Evolutionary conservation across 2,888 invertebrate genomes (phyloP), one percentile per base, ranked within the genome.

Genomic region (Euzophera pinguis): DNA sequence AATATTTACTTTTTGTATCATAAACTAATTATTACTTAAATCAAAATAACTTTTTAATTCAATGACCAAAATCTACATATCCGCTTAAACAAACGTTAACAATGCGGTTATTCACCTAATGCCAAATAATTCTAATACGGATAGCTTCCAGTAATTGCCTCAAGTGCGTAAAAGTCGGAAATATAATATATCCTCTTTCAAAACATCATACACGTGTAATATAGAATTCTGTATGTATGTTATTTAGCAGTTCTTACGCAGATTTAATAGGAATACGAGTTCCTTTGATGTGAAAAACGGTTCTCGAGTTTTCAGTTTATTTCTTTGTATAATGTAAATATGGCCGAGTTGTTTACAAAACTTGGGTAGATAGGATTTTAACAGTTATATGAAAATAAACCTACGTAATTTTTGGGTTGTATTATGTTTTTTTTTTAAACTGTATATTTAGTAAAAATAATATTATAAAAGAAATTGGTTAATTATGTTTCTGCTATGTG

Each of bases 241-340:
- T 32, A 32, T 45, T 45, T 32, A 34, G 45, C 45, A 49, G 48
- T 38, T 49, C 38, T 49, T 27, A 48, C 9, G 12, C 12, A 37
- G 22, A 37, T 48, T 47, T 47, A 47, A 47, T 47, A 47, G 47
- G 17, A 47, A 47, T 35, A 16, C 47, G 12, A n/a, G n/a, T n/a
- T n/a, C n/a, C n/a, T 2, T 7, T 14, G 7, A 32, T 8, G 32
- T 4, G 5, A 8, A 7, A 6, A 3, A 32, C 3, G 32, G 32
- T 32, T 6, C 32, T 1, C 3, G 10, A 32, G 32, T 32, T 32
- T 7, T 3, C 5, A 32, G 32, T 32, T 32, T 8, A n/a, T 4
- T 32, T 32, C 32, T 7, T 7, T 32, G 29, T 29, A n/a, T n/a
- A n/a, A n/a, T n/a, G n/a, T n/a, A n/a, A n/a, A n/a, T n/a, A n/a